Evolutionary conservation across 2,888 invertebrate species (phyloP).

Genomic region (Tanytarsus gracilentus): DNA sequence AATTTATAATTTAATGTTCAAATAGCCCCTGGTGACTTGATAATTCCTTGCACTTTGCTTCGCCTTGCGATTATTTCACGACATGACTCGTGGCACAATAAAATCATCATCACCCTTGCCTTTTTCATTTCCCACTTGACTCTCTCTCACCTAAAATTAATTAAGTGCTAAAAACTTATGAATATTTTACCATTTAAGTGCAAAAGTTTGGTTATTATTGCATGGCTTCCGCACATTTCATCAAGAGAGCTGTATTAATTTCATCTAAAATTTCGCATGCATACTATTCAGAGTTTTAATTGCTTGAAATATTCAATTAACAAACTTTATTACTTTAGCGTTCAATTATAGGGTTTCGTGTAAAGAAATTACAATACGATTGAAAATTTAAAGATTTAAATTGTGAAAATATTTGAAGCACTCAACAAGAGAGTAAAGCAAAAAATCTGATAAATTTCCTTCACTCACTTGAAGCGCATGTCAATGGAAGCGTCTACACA

Average conservation of each 20-base stretch:
- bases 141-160: too few relatives aligned
- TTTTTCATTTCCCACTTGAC: not conserved
- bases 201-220: too few relatives aligned
- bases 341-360: too few relatives aligned
- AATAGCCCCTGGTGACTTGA: constrained; percentile 18
- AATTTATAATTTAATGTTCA: constrained; percentile 20
- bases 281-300: too few relatives aligned
- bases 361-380: not conserved
- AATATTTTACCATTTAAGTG: too few relatives aligned
- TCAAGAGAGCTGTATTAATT: too few relatives aligned
- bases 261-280: too few relatives aligned
- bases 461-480: not conserved
- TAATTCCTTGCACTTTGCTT: not conserved
- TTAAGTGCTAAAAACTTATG: not conserved
- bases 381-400: not conserved
- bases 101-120: not conserved
- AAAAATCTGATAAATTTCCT: not conserved
- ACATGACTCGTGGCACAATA: not conserved
- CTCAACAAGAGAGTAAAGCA: not conserved
- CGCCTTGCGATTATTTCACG: not conserved
- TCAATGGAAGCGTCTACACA: not conserved
- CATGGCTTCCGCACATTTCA: too few relatives aligned
- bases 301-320: too few relatives aligned
- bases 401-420: not conserved
- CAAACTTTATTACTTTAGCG: too few relatives aligned